Percentiles rank a stretch among this genome's conserved stretches.
These are phyloP conservation scores for Cephus nigrinus DNA, from an alignment of 2,888 invertebrate genomes.

Conservation along the genomic window DNA sequence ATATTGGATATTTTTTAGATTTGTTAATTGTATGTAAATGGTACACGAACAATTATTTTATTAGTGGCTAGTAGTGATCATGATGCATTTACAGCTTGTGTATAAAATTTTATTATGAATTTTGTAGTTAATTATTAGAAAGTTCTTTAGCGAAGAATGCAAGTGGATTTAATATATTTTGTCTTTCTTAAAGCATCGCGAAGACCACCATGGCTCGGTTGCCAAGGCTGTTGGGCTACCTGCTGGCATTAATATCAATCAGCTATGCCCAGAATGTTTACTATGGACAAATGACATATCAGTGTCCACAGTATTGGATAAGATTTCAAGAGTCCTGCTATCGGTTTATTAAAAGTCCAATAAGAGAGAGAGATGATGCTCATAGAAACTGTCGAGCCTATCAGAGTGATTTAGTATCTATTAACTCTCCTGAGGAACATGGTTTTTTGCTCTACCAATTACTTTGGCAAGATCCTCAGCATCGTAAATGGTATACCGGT, in stretches of 20 bases:
- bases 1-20: background rate
- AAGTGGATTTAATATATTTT: background rate
- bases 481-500: conserved; percentile 88
- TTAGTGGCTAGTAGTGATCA: background rate
- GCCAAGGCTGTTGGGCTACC: background rate
- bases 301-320: conserved; percentile 91
- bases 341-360: conserved; percentile 89
- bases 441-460: conserved; percentile 86
- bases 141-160: background rate
- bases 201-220: background rate
- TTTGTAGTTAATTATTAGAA: background rate
- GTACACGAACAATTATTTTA: background rate
- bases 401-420: conserved; percentile 82
- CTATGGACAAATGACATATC: conserved; percentile 43
- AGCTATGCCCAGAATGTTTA: conserved; percentile 43
- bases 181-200: background rate
- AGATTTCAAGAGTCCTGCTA: conserved; percentile 85
- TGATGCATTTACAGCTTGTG: background rate
- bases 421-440: conserved; percentile 88
- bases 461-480: conserved; percentile 85
- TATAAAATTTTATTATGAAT: background rate
- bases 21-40: background rate
- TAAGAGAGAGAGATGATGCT: conserved; percentile 83
- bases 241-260: background rate
- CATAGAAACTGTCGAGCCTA: conserved; percentile 84